Evolutionary conservation across 2,797 vertebrate species (phyloP).

Genomic region (Schizopygopsis malacanthus): DNA sequence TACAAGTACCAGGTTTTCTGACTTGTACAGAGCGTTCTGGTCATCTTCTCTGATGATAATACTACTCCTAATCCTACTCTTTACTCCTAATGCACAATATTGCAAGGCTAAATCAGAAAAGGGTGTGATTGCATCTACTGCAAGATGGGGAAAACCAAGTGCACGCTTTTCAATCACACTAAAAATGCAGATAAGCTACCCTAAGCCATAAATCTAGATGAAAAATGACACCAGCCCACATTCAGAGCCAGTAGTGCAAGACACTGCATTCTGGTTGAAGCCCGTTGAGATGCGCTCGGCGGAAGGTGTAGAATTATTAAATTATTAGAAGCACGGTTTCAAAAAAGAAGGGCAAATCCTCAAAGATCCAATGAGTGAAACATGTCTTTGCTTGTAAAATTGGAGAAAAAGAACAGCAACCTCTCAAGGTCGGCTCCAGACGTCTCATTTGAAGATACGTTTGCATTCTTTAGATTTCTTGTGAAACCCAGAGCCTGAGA

Average conservation of each 20-base stretch:
- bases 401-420: constrained; percentile 40
- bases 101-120: constrained; percentile 47
- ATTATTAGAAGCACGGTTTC: neutral
- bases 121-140: constrained; percentile 42
- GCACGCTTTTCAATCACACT: constrained; percentile 39
- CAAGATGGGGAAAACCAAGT: constrained; percentile 3
- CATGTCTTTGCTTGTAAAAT: constrained; percentile 25
- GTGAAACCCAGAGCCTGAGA: neutral
- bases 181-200: constrained; percentile 48
- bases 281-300: neutral
- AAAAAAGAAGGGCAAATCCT: constrained; percentile 16
- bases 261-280: neutral
- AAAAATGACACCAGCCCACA: constrained; percentile 33
- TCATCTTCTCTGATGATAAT: constrained; percentile 49
- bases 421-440: constrained; percentile 47
- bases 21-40: neutral
- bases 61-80: constrained; percentile 18
- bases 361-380: constrained; percentile 38
- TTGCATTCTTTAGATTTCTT: constrained; percentile 31
- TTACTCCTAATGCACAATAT: constrained; percentile 47
- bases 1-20: neutral
- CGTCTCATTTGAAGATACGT: constrained; percentile 31
- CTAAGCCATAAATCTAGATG: constrained; percentile 29
- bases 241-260: constrained; percentile 27
- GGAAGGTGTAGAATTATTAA: constrained; percentile 34